Conservation (phyloP, 2,797 vertebrate genomes). For the Manis javanica region DNA sequence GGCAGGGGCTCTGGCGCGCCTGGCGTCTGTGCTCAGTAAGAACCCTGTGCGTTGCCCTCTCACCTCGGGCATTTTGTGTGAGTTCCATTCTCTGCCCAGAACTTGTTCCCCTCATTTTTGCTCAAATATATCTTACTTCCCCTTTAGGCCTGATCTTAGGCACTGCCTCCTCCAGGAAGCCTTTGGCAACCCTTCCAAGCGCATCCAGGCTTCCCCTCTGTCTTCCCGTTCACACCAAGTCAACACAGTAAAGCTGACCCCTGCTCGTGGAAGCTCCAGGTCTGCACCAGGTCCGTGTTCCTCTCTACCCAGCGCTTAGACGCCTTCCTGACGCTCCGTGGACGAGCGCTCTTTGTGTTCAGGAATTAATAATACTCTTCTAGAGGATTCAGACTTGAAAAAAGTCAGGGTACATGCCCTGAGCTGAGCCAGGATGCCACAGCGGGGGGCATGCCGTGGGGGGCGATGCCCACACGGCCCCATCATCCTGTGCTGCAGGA, state of each 20-base stretch:
- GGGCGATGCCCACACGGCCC: not conserved
- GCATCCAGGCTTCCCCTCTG: not conserved
- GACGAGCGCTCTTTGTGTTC: not conserved
- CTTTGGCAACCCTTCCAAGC: not conserved
- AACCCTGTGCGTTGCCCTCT: rapidly evolving
- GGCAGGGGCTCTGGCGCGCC: no score
- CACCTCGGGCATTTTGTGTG: not conserved
- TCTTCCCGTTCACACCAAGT: not conserved
- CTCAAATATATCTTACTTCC: not conserved
- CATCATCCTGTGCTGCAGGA: not conserved
- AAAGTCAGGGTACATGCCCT: not conserved
- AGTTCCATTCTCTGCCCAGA: not conserved
- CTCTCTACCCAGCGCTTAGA: not conserved
- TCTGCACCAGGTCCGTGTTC: not conserved
- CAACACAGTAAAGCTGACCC: not conserved
- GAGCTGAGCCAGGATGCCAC: no score
- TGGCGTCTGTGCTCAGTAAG: no score
- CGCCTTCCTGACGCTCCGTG: not conserved
- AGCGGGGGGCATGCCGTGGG: no score
- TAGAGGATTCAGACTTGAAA: not conserved
- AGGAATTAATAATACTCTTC: not conserved
- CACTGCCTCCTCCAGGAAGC: not conserved
- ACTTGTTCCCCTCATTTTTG: not conserved
- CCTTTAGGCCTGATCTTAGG: not conserved
- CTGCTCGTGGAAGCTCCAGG: not conserved